Base-by-base conservation (phyloP, 2,113 vertebrate genomes). In the Menura novaehollandiae region DNA sequence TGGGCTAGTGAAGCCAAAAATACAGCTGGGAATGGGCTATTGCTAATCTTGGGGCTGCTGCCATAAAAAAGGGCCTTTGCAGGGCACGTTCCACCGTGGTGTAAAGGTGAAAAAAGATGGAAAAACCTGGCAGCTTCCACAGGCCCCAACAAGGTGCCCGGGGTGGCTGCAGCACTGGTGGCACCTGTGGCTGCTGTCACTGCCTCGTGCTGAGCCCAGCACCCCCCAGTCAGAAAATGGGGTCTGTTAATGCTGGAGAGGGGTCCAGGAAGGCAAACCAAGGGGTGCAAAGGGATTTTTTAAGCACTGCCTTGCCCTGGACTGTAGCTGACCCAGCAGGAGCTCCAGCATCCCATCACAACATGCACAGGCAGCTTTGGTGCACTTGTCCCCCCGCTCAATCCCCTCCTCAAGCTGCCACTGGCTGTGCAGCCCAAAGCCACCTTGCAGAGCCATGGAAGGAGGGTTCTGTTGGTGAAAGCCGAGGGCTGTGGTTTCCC, bases 331-430 rank as follows among this genome's bases (percentile, higher is more conserved):
- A 72, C 30, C 72, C 87, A 4, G 88, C 88, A 47, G 80, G 20
- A 87, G 64, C 85, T 73, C 49, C 84, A 60, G 85, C 77, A 41
- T 28, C 88, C 32, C 94, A 11, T 13, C 7, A 7, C 52, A 23
- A 11, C 72, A 5, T 47, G 13, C 80, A 4, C 21, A 75, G 33
- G 83, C 91, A 63, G 59, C 68, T 55, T 83, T 4, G 15, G 53
- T 3, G 44, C 8, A 2, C 51, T 72, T 8, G 2, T 5, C 24
- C n/a, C 51, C 56, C 21, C 67, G 3, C 2, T 0, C 1, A 18
- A 18, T 7, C 47, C 87, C 67, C 79, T 89, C 63, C 89, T 88
- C 23, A 4, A 30, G 23, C 0, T 30, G 59, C 22, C 51, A 2
- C 39, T 13, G 83, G 53, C 37, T 74, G 71, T 2, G 6, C 68